Percentiles rank a stretch among this genome's conserved stretches.
Evolutionary conservation across 2,113 vertebrate species (phyloP).

Genomic region (Rhegmatorhina hoffmannsi): DNA sequence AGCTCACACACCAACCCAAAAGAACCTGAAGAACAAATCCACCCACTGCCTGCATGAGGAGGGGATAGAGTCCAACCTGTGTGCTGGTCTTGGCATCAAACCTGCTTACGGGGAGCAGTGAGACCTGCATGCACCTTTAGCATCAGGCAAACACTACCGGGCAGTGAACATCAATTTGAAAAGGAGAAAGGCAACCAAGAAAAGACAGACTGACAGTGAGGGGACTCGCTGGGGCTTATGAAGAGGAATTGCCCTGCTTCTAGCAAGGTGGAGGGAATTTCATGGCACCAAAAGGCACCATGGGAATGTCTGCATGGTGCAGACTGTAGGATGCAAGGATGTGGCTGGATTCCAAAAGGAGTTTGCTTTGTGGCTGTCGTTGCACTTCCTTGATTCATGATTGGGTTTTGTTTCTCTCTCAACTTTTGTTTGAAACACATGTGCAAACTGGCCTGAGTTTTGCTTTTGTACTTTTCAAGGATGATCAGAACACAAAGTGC

Average conservation of each 20-base stretch:
- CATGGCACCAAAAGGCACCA: neutral
- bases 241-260: neutral
- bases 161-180: neutral
- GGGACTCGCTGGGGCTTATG: fast-evolving
- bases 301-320: neutral
- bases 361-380: conserved; percentile 36
- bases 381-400: conserved; percentile 54
- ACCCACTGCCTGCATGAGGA: neutral
- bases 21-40: neutral
- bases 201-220: neutral
- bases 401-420: conserved; percentile 42
- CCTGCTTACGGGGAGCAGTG: neutral
- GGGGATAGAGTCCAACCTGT: neutral
- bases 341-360: conserved; percentile 57
- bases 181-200: neutral
- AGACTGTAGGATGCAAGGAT: neutral
- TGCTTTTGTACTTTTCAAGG: conserved; percentile 19
- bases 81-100: neutral
- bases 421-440: conserved; percentile 50
- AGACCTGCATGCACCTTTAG: neutral
- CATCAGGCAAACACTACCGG: neutral
- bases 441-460: conserved; percentile 51
- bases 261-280: conserved; percentile 36
- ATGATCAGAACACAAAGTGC: conserved; percentile 43
- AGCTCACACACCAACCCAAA: fast-evolving